phyloP scores from a whole-genome alignment of 2,797 vertebrate species.

The Thaleichthys pacificus region DNA sequence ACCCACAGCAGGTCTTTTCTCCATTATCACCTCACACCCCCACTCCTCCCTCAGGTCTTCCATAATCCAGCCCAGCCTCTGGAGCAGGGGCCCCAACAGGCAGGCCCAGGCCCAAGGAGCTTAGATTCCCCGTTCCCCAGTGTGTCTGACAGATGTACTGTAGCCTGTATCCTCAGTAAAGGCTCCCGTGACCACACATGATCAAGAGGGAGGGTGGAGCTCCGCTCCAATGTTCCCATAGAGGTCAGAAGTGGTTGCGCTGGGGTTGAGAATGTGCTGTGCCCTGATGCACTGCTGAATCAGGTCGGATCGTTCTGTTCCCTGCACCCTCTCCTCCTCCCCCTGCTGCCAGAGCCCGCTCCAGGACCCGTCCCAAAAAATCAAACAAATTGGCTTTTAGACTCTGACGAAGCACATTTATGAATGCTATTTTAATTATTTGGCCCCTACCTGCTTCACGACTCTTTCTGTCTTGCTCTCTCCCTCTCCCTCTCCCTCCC shows the following conservation, averaged over 20 bases:
- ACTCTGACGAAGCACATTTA: too few relatives aligned
- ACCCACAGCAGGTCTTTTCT: conserved; percentile 9
- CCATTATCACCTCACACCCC: conserved; percentile 17
- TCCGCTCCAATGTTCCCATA: too few relatives aligned
- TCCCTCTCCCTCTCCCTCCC: too few relatives aligned
- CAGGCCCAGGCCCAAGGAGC: background rate
- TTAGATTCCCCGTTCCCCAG: background rate
- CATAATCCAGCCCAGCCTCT: background rate
- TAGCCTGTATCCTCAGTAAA: too few relatives aligned
- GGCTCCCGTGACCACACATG: conserved; percentile 1
- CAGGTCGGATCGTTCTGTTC: background rate
- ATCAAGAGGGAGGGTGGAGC: background rate
- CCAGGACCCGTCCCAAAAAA: background rate
- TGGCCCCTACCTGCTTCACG: background rate
- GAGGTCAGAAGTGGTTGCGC: too few relatives aligned
- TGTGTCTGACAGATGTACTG: background rate
- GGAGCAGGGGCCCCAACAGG: background rate
- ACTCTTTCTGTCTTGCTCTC: background rate
- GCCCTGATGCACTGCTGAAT: background rate
- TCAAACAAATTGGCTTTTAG: too few relatives aligned
- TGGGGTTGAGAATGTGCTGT: background rate
- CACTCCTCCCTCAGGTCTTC: background rate
- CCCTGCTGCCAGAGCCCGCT: too few relatives aligned
- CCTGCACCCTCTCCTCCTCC: background rate
- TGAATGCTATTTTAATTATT: too few relatives aligned